Conservation (phyloP, 2,113 vertebrate genomes). For the Ellobius talpinus region DNA sequence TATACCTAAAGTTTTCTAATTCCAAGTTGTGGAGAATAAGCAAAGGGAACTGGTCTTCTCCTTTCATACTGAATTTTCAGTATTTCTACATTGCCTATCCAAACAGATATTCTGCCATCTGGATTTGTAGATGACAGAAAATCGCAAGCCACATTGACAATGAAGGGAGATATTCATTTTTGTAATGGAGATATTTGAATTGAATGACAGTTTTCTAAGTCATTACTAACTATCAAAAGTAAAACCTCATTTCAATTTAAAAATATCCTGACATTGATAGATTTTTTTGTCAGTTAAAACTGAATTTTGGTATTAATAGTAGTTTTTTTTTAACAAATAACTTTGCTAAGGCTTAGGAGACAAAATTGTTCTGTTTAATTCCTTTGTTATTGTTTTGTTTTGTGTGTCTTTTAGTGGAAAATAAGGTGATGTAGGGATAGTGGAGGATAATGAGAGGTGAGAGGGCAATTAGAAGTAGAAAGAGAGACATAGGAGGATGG, state of each 20-base stretch:
- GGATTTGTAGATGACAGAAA: background rate
- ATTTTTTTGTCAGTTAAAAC: background rate
- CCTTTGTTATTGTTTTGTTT: background rate
- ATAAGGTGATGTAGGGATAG: background rate
- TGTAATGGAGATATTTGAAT: background rate
- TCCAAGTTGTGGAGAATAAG: background rate
- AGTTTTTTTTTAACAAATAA: background rate
- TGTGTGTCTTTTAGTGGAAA: background rate
- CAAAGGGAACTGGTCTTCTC: background rate
- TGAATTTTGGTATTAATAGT: background rate
- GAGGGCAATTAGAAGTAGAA: background rate
- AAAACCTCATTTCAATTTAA: background rate
- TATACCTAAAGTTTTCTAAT: fast-evolving
- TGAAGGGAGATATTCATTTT: background rate
- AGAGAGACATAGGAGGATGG: background rate
- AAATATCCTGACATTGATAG: background rate
- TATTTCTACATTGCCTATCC: background rate
- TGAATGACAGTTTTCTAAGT: background rate
- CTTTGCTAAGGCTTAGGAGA: background rate
- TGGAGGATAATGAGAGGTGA: background rate
- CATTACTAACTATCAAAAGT: background rate
- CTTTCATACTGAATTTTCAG: background rate
- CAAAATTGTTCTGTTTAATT: background rate
- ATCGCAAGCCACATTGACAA: background rate
- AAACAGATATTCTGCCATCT: background rate